Percentiles rank a stretch among this genome's conserved stretches.
phyloP scores from a whole-genome alignment of 2,113 vertebrate species.

The Trachemys scripta region DNA sequence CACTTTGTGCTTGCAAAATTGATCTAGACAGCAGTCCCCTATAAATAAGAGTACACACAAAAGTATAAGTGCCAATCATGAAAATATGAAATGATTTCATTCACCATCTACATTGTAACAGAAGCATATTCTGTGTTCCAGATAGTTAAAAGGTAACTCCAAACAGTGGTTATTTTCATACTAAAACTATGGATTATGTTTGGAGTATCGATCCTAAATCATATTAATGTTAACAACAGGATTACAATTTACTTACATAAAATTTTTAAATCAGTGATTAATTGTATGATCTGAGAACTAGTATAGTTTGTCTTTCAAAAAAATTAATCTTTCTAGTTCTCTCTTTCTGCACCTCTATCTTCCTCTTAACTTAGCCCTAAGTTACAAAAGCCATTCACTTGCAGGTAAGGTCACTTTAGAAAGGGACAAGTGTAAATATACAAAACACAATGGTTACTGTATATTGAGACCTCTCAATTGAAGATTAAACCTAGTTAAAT shows the following conservation, averaged over 20 bases:
- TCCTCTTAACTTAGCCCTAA: neutral
- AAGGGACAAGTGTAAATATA: neutral
- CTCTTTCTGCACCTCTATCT: neutral
- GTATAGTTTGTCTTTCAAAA: neutral
- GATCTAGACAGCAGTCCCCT: conserved; percentile 94
- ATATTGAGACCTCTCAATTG: neutral
- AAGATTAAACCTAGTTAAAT: neutral
- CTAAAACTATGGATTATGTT: neutral
- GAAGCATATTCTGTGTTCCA: neutral
- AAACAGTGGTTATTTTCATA: neutral
- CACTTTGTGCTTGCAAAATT: conserved; percentile 93
- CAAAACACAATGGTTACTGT: neutral
- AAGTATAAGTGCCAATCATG: neutral
- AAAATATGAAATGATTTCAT: neutral
- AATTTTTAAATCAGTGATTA: neutral
- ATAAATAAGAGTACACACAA: neutral
- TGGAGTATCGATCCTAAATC: neutral
- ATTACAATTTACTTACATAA: neutral
- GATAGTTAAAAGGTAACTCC: neutral
- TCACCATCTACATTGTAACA: neutral
- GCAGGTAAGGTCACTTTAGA: neutral
- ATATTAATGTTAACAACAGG: neutral
- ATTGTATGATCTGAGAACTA: neutral
- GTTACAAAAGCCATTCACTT: neutral
- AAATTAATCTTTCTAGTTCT: neutral